Percentiles rank a stretch among this genome's conserved stretches.
phyloP scores from a whole-genome alignment of 2,113 vertebrate genomes.

The Bostrychus sinensis region DNA sequence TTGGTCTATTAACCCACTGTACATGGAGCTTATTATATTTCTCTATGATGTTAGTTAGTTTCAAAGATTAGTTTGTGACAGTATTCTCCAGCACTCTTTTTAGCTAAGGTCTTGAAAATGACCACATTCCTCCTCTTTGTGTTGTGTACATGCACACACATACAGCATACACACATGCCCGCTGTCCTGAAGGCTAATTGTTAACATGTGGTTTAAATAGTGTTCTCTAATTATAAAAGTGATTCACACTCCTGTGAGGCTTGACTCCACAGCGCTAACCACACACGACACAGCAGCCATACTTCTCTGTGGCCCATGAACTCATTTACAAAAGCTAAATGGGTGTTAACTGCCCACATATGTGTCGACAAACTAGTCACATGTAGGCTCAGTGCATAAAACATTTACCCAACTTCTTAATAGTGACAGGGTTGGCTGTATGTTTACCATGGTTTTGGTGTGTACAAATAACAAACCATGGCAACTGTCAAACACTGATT shows the following conservation, averaged over 20 bases:
- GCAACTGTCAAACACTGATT: slow-evolving; percentile 5
- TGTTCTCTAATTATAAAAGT: slow-evolving; percentile 63
- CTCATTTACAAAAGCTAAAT: slow-evolving; percentile 24
- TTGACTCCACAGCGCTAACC: slow-evolving; percentile 57
- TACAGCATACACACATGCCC: too few species aligned
- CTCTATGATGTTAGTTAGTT: slow-evolving; percentile 4
- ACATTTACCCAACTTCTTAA: slow-evolving; percentile 48
- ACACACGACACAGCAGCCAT: slow-evolving; percentile 45
- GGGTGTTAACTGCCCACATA: slow-evolving; percentile 28
- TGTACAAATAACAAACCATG: slow-evolving; percentile 1
- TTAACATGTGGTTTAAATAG: slow-evolving; percentile 65
- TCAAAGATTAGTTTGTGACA: slow-evolving; percentile 14
- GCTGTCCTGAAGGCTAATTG: slow-evolving; percentile 62
- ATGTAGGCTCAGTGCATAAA: slow-evolving; percentile 43
- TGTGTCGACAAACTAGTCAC: slow-evolving; percentile 53
- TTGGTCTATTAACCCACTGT: too few species aligned
- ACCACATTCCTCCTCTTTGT: slow-evolving; percentile 18
- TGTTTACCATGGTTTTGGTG: not conserved
- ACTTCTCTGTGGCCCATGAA: slow-evolving; percentile 31
- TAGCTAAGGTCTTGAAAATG: slow-evolving; percentile 30
- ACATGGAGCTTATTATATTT: not conserved
- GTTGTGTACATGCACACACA: slow-evolving; percentile 3
- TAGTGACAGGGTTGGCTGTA: not conserved
- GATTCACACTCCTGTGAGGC: slow-evolving; percentile 73
- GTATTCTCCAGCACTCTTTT: slow-evolving; percentile 12